Evolutionary conservation across 1,140 invertebrate genomes (phyloP).

Genomic region (Drosophila pandora): DNA sequence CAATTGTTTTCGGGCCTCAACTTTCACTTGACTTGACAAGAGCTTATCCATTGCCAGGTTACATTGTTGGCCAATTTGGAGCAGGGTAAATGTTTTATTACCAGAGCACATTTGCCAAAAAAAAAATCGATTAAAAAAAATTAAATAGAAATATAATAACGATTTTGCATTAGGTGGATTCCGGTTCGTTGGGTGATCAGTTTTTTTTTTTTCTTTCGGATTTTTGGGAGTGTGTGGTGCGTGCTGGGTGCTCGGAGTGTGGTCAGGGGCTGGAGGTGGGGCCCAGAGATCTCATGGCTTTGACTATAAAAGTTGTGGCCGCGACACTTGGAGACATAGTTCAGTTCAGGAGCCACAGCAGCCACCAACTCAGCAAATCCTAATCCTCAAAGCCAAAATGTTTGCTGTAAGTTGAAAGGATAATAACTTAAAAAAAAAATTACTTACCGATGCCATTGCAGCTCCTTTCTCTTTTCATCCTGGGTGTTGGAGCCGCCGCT

Average conservation of each 20-base stretch:
- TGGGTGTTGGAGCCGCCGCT: constrained; percentile 67
- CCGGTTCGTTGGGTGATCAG: constrained; percentile 55
- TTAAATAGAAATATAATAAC: constrained; percentile 59
- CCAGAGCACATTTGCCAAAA: constrained; percentile 25
- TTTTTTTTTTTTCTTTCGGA: constrained; percentile 10
- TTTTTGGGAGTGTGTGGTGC: constrained; percentile 38
- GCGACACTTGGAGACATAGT: constrained; percentile 76
- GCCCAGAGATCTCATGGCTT: constrained; percentile 15
- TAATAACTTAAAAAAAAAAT: background rate
- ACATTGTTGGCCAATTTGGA: constrained; percentile 38
- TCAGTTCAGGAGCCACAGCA: constrained; percentile 74
- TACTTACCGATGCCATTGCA: constrained; percentile 9
- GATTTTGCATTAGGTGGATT: constrained; percentile 70
- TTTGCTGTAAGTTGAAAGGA: constrained; percentile 66
- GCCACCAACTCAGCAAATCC: constrained; percentile 30
- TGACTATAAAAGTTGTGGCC: constrained; percentile 78
- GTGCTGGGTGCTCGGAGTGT: constrained; percentile 13
- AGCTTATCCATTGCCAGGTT: constrained; percentile 9
- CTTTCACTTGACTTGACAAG: constrained; percentile 67
- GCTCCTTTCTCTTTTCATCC: constrained; percentile 68
- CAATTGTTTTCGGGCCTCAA: background rate
- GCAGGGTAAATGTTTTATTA: constrained; percentile 45
- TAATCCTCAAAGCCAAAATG: constrained; percentile 56
- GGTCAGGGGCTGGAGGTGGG: constrained; percentile 24
- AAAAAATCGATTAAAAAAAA: constrained; percentile 20